Evolutionary conservation across 2,888 invertebrate genomes (phyloP), one percentile per base, ranked within the genome.

Genomic region (Sinelater perroti): DNA sequence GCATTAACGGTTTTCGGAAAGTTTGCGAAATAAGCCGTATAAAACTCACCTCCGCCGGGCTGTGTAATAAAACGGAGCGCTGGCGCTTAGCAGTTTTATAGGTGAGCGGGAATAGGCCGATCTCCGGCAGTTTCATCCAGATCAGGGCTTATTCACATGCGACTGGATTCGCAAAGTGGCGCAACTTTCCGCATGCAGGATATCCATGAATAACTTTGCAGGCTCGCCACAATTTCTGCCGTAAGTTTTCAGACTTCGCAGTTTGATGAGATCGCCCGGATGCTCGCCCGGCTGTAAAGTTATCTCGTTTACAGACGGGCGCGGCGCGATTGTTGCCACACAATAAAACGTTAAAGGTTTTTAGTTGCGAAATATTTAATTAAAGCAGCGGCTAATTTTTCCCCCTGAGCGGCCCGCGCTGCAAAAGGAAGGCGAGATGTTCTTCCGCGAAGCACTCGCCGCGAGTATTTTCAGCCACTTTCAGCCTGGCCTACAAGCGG

Each of bases 81-180:
- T 69, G 67, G 65, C 69, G 68, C 71, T 73, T 72, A 72, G 67
- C 69, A 69, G 70, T 71, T 71, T 72, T 72, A 70, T 71, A 68
- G 71, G 66, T 65, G 63, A 68, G 68, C 67, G 63, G 67, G n/a
- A 65, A 70, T 62, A 67, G 62, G 65, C 63, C 64, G 67, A 68
- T 69, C 66, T 66, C 64, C 59, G 61, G 62, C 67, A 69, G 70
- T 70, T 70, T 70, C 70, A 67, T 69, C 65, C 64, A 64, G 68
- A 65, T 66, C 67, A 66, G 58, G 66, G 67, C 67, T 70, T 71
- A 70, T 72, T 72, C 72, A 71, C 72, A 71, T 71, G 67, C 70
- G 70, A 70, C 69, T 72, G 72, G 69, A 70, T 70, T 69, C 67
- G 70, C 69, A 72, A 73, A 73, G 71, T 72, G 68, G 69, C 68